Conservation (phyloP, 2,888 invertebrate genomes). For the Scaeva pyrastri region DNA sequence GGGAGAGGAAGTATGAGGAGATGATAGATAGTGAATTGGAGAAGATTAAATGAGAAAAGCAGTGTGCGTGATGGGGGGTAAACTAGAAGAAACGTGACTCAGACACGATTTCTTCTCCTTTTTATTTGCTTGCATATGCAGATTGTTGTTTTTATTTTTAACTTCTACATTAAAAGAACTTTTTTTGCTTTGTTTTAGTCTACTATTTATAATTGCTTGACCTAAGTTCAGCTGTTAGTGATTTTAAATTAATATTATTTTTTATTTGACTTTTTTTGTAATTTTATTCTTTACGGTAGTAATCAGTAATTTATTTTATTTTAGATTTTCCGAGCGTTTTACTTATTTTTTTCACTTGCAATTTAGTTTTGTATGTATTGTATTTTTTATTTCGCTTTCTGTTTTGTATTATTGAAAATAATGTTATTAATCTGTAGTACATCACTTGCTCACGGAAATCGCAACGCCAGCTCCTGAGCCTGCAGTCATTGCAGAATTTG, state of each 20-base stretch:
- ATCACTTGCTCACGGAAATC: slow-evolving; percentile 79
- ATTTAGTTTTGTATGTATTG: slow-evolving; percentile 66
- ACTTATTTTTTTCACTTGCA: slow-evolving; percentile 66
- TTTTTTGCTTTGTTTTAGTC: slow-evolving; percentile 75
- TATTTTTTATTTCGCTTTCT: slow-evolving; percentile 60
- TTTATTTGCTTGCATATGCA: slow-evolving; percentile 76
- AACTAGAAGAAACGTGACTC: slow-evolving; percentile 58
- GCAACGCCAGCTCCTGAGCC: slow-evolving; percentile 78
- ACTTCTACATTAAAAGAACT: slow-evolving; percentile 77
- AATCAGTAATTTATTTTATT: slow-evolving; percentile 69
- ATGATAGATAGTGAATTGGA: slow-evolving; percentile 67
- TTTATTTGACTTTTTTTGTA: slow-evolving; percentile 72
- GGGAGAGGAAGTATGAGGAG: slow-evolving; percentile 59
- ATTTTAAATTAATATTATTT: slow-evolving; percentile 75
- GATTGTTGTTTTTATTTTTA: slow-evolving; percentile 59
- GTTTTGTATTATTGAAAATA: slow-evolving; percentile 72
- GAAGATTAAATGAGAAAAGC: slow-evolving; percentile 72
- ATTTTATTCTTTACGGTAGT: slow-evolving; percentile 70
- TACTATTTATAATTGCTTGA: slow-evolving; percentile 75
- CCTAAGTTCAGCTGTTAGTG: slow-evolving; percentile 76
- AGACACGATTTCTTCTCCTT: slow-evolving; percentile 65
- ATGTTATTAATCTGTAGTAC: slow-evolving; percentile 78
- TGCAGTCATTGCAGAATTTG: slow-evolving; percentile 79
- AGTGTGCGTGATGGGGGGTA: slow-evolving; percentile 74
- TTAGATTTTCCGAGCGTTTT: slow-evolving; percentile 72